A percentile compares a stretch with the other conserved stretches of the same genome.
Evolutionary conservation across 2,888 invertebrate species (phyloP).

Genomic region (Acheta domesticus): DNA sequence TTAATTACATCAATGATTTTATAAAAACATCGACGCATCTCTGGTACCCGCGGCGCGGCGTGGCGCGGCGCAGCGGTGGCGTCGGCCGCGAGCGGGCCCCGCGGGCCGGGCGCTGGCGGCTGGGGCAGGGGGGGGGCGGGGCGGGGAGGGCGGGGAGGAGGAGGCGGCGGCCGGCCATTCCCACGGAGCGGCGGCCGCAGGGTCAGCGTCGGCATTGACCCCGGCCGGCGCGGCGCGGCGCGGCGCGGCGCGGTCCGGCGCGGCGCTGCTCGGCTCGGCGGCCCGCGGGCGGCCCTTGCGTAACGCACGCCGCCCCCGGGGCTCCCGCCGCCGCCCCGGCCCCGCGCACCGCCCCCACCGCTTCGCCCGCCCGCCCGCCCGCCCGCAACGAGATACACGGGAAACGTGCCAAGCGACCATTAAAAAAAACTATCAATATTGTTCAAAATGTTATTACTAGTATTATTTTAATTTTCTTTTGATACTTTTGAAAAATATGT

Average conservation of each 20-base stretch:
- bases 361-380: neutral
- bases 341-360: neutral
- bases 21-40: too few relatives aligned
- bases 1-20: too few relatives aligned
- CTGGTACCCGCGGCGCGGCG: neutral
- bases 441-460: too few relatives aligned
- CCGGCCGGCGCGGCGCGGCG: conserved; percentile 21
- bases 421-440: too few relatives aligned
- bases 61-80: neutral
- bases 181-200: neutral
- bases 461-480: too few relatives aligned
- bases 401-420: too few relatives aligned
- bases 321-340: neutral
- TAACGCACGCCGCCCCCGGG: neutral
- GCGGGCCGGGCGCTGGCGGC: neutral
- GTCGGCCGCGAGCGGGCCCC: neutral
- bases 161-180: neutral
- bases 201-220: conserved; percentile 29
- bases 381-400: too few relatives aligned
- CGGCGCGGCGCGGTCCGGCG: too few relatives aligned
- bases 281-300: neutral
- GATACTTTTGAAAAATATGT: too few relatives aligned
- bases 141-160: neutral
- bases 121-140: neutral
- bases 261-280: too few relatives aligned